phyloP scores from a whole-genome alignment of 35 echinoderm and acorn worm species.

The Heliocidaris erythrogramma region DNA sequence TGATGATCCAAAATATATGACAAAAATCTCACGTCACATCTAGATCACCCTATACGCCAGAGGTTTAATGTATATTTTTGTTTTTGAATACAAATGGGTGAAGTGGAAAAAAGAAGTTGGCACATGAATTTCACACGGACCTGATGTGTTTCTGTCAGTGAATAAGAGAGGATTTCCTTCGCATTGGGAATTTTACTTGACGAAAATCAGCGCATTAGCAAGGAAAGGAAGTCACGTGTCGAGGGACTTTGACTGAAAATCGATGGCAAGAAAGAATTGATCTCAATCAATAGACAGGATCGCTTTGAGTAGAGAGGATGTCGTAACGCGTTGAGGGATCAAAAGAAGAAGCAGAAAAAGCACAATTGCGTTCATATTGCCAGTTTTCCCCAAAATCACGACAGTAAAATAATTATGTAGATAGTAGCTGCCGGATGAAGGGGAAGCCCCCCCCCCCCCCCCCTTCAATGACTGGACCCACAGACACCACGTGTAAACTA shows the following conservation, averaged over 20 bases:
- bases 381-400: no score
- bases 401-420: no score
- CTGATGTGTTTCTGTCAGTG: background rate
- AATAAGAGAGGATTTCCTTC: background rate
- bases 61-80: background rate
- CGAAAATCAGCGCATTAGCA: background rate
- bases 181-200: background rate
- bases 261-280: background rate
- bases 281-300: background rate
- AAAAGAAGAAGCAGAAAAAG: no score
- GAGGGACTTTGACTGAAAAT: background rate
- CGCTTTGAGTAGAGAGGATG: no score
- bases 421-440: no score
- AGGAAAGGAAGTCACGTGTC: background rate
- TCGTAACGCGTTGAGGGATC: no score
- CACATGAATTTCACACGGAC: background rate
- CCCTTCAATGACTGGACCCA: no score
- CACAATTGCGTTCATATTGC: no score
- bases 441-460: no score
- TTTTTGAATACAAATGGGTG: background rate
- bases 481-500: no score
- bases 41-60: background rate
- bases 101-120: background rate
- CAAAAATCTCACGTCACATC: background rate
- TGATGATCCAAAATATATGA: background rate